Evolutionary conservation across 2,888 invertebrate genomes (phyloP).

Genomic region (Gymnosoma rotundatum): DNA sequence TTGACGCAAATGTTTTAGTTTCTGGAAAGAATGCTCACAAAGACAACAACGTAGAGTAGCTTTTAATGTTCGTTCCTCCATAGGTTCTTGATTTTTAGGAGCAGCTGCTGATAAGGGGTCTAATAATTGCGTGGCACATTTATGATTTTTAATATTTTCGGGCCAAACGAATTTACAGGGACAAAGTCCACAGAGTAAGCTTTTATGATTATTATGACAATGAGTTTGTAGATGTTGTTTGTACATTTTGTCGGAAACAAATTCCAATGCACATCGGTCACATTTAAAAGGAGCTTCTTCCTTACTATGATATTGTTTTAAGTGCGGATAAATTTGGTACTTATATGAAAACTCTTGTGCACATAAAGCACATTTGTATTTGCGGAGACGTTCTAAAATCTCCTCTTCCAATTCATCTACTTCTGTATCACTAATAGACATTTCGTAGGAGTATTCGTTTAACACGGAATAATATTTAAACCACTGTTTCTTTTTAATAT

Average conservation of each 20-base stretch:
- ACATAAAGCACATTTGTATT: conserved; percentile 76
- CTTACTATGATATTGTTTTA: conserved; percentile 77
- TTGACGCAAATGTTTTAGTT: conserved; percentile 71
- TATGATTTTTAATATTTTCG: conserved; percentile 72
- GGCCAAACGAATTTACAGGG: conserved; percentile 76
- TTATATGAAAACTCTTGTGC: conserved; percentile 74
- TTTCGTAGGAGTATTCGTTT: conserved; percentile 78
- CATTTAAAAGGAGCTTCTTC: conserved; percentile 83
- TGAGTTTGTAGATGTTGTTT: conserved; percentile 83
- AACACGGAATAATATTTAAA: conserved; percentile 77
- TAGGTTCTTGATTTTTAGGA: no score
- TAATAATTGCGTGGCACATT: conserved; percentile 70
- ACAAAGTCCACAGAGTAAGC: conserved; percentile 76
- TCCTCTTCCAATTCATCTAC: conserved; percentile 72
- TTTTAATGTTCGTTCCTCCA: no score
- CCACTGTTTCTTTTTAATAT: conserved; percentile 72
- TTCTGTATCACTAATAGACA: conserved; percentile 80
- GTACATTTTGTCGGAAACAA: conserved; percentile 83
- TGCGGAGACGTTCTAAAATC: background rate
- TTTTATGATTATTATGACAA: conserved; percentile 77
- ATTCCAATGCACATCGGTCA: conserved; percentile 83
- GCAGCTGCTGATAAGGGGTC: background rate
- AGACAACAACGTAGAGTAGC: conserved; percentile 73
- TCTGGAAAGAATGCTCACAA: conserved; percentile 72
- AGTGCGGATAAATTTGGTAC: conserved; percentile 75